phyloP scores from a whole-genome alignment of 2,797 vertebrate genomes.

The Lutjanus argentimaculatus region DNA sequence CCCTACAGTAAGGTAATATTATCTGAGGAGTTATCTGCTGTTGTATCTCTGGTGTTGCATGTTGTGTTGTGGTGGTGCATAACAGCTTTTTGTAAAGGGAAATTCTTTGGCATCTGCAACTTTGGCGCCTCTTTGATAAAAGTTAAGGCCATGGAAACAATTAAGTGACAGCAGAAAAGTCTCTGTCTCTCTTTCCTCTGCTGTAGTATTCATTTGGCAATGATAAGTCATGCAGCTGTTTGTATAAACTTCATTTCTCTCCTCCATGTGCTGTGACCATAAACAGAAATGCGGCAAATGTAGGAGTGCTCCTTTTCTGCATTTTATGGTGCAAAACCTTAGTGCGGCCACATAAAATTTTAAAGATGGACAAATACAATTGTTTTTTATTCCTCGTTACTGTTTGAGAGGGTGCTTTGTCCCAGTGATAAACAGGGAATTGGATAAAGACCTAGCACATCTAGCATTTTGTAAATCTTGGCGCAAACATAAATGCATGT shows the following conservation, averaged over 20 bases:
- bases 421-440: not conserved
- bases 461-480: conserved; percentile 18
- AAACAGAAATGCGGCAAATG: too few relatives aligned
- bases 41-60: not conserved
- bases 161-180: too few relatives aligned
- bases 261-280: too few relatives aligned
- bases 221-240: not conserved
- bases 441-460: not conserved
- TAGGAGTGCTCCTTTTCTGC: too few relatives aligned
- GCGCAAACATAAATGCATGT: not conserved
- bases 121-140: too few relatives aligned
- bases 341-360: too few relatives aligned
- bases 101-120: too few relatives aligned
- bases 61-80: not conserved
- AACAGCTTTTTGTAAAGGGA: not conserved
- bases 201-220: not conserved
- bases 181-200: not conserved
- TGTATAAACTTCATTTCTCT: not conserved
- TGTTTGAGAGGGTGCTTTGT: conserved; percentile 5
- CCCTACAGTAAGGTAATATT: too few relatives aligned
- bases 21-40: too few relatives aligned
- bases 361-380: too few relatives aligned
- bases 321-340: too few relatives aligned
- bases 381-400: not conserved
- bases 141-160: too few relatives aligned